Percentiles rank a stretch among this genome's conserved stretches.
These are phyloP conservation scores for Drosophila testacea DNA, from an alignment of 2,888 invertebrate species.

Conservation along the genomic window DNA sequence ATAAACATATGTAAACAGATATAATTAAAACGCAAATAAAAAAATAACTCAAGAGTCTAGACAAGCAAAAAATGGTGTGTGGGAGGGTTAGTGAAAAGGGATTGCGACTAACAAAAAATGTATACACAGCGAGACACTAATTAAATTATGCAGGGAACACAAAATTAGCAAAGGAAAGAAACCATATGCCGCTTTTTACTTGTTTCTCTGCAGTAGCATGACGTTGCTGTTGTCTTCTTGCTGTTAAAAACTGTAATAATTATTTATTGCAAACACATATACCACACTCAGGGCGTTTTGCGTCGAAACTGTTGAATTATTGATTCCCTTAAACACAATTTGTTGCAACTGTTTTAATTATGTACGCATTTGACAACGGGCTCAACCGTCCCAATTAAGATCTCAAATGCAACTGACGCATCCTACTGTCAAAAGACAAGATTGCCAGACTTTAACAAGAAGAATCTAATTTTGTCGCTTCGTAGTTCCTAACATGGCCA, in stretches of 20 bases:
- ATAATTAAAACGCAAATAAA: slow-evolving; percentile 48
- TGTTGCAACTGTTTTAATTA: slow-evolving; percentile 6
- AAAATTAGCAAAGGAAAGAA: slow-evolving; percentile 46
- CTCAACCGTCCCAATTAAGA: slow-evolving; percentile 30
- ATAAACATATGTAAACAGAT: slow-evolving; percentile 48
- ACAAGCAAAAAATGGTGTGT: slow-evolving; percentile 20
- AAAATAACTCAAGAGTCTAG: slow-evolving; percentile 9
- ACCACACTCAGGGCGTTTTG: slow-evolving; percentile 43
- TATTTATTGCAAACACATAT: slow-evolving; percentile 52
- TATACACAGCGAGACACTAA: slow-evolving; percentile 56
- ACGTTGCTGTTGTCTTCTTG: slow-evolving; percentile 45
- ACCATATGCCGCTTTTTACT: slow-evolving; percentile 75
- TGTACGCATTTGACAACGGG: not conserved
- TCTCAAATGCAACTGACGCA: slow-evolving; percentile 46
- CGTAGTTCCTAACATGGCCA: too few relatives aligned
- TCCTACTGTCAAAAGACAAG: too few relatives aligned
- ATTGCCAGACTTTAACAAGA: too few relatives aligned
- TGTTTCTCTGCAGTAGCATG: slow-evolving; percentile 81
- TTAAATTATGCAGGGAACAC: slow-evolving; percentile 62
- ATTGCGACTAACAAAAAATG: slow-evolving; percentile 21
- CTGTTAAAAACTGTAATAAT: slow-evolving; percentile 45
- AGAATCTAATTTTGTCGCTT: too few relatives aligned
- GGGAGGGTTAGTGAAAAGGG: slow-evolving; percentile 5
- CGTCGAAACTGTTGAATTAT: slow-evolving; percentile 39
- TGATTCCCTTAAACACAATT: slow-evolving; percentile 45